Base-by-base conservation (phyloP, 2,888 invertebrate species). In the Megamerina dolium region DNA sequence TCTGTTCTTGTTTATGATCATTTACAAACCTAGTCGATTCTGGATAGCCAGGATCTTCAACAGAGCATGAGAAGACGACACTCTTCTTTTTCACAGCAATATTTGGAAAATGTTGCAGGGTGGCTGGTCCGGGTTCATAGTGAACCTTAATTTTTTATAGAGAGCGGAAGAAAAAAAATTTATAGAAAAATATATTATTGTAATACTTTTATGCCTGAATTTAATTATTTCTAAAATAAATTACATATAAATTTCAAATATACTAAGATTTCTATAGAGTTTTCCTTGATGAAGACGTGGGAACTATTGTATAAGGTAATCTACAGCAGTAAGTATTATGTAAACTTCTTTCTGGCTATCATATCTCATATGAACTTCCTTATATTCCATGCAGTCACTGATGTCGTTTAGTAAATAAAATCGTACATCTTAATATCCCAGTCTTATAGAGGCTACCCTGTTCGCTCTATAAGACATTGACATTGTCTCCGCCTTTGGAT, bases 41-140 rank as follows among this genome's bases (percentile, higher is more conserved):
- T 1, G 94, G 95, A 53, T 87, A 75, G 13, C 95, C 95, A 8
- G 80, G 77, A 70, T 91, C 87, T 49, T 83, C 81, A 40, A 93
- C 85, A 29, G 81, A 79, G 73, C 95, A 95, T 19, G 81, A 82
- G 50, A 95, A 77, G n/a, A 83, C 84, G 18, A 94, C 78, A 27
- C 83, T 80, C 52, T 83, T 83, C 51, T 86, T 87, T 66, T 94
- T 93, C 31, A 90, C 79, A 1, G 92, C 88, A 20, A 81, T 74
- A 58, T 77, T 76, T 0, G 89, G 89, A 14, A 81, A 80, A 61
- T 84, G 87, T 0, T 79, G 78, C 33, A 92, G 73, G 46, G 80
- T 78, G 0, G 91, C 87, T n/a, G 84, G 81, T 1, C 88, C 88
- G 0, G 92, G 92, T 19, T 90, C 86, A 74, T 91, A 73, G 53